Percentiles rank a stretch among this genome's conserved stretches.
Evolutionary conservation across 1,140 invertebrate species (phyloP).

Genomic region (Pseudomyrmex concolor): DNA sequence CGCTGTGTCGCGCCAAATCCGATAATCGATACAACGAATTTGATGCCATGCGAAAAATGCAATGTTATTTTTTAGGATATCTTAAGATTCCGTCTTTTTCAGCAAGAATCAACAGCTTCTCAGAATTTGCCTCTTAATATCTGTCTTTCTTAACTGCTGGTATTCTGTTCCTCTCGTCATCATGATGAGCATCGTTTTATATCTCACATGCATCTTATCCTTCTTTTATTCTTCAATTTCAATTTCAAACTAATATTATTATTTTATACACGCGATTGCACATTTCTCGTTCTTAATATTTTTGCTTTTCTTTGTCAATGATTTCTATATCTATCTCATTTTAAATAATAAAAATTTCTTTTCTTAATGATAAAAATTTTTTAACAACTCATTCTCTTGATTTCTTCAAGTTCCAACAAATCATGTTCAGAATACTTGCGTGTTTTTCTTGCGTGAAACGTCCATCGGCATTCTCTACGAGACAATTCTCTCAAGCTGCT

Average conservation of each 20-base stretch:
- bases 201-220: too few species aligned
- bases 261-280: too few species aligned
- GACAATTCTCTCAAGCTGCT: conserved; percentile 5
- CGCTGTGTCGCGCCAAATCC: too few species aligned
- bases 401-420: conserved; percentile 3
- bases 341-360: conserved; percentile 17
- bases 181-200: background rate
- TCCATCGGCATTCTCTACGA: conserved; percentile 18
- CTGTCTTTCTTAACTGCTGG: background rate
- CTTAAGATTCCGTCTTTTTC: conserved; percentile 9
- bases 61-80: conserved; percentile 2
- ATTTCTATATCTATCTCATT: background rate
- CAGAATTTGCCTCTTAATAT: background rate
- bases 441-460: conserved; percentile 4
- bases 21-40: too few species aligned
- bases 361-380: too few species aligned
- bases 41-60: too few species aligned
- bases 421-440: background rate
- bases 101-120: conserved; percentile 18
- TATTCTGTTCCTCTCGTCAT: background rate
- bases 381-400: conserved; percentile 9
- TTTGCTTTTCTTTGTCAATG: background rate
- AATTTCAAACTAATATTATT: too few species aligned
- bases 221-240: too few species aligned
- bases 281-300: background rate